phyloP scores from a whole-genome alignment of 2,888 invertebrate species.

The Melolontha melolontha region DNA sequence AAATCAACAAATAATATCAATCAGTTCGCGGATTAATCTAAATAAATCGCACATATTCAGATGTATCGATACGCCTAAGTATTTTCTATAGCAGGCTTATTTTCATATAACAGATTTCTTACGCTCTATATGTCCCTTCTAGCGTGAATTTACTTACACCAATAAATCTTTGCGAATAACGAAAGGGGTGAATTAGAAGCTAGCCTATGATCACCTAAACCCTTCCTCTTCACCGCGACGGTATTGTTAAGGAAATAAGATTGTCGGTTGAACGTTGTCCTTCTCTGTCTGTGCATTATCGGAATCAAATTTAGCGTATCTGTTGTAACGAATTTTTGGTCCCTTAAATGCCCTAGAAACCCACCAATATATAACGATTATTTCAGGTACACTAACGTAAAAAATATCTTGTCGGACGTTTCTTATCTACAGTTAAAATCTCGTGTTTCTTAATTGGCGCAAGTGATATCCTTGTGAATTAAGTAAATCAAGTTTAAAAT shows the following conservation, averaged over 20 bases:
- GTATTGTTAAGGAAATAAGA: constrained; percentile 34
- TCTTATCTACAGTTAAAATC: constrained; percentile 12
- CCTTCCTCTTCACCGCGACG: constrained; percentile 4
- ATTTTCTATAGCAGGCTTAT: no score
- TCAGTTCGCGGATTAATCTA: constrained; percentile 17
- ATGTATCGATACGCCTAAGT: neutral
- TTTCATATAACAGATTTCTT: no score
- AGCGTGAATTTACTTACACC: no score
- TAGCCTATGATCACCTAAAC: neutral
- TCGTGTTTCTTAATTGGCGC: constrained; percentile 46
- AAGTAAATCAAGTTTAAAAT: constrained; percentile 23
- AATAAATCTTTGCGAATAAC: no score
- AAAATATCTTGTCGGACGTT: no score
- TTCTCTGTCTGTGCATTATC: neutral
- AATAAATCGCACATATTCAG: constrained; percentile 32
- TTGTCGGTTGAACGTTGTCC: neutral
- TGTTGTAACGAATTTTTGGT: constrained; percentile 20
- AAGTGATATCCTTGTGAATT: constrained; percentile 53
- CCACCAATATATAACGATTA: no score
- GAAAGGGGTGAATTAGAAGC: neutral
- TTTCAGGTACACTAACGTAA: no score
- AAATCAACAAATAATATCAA: neutral
- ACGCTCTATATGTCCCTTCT: no score
- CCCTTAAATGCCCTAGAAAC: constrained; percentile 9
- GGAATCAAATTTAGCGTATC: constrained; percentile 19